phyloP scores from a whole-genome alignment of 2,797 vertebrate genomes.

The Corythornis leucogaster region DNA sequence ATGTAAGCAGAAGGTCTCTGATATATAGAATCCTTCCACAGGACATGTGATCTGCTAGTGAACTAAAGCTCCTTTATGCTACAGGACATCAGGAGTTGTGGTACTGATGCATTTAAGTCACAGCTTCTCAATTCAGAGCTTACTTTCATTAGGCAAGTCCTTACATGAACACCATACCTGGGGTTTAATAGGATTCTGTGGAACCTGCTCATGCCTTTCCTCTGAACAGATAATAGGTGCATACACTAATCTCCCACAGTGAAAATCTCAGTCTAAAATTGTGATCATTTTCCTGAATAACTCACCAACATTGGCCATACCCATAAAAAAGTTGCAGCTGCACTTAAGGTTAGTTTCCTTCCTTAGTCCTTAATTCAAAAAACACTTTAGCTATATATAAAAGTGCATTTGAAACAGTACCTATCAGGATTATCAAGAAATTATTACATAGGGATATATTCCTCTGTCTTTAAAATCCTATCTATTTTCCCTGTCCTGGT shows the following conservation, averaged over 20 bases:
- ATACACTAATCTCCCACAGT: rapidly evolving
- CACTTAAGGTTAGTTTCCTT: neutral
- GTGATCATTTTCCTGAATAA: neutral
- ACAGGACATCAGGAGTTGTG: neutral
- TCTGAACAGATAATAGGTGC: neutral
- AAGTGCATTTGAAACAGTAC: neutral
- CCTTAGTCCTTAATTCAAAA: neutral
- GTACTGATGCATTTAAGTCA: neutral
- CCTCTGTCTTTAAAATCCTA: neutral
- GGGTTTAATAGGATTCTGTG: neutral
- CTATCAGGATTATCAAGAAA: rapidly evolving
- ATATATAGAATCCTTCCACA: neutral
- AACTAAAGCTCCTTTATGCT: neutral
- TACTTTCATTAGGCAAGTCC: neutral
- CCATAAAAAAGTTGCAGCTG: neutral
- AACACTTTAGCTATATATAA: neutral
- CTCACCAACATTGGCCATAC: neutral
- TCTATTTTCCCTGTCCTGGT: neutral
- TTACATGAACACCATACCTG: neutral
- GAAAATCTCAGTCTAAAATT: neutral
- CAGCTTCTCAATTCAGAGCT: neutral
- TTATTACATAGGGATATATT: neutral
- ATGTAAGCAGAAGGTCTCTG: neutral
- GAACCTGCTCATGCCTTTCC: neutral
- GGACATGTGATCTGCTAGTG: rapidly evolving